phyloP scores from a whole-genome alignment of 2,888 invertebrate genomes.

The Eilema sororculum region DNA sequence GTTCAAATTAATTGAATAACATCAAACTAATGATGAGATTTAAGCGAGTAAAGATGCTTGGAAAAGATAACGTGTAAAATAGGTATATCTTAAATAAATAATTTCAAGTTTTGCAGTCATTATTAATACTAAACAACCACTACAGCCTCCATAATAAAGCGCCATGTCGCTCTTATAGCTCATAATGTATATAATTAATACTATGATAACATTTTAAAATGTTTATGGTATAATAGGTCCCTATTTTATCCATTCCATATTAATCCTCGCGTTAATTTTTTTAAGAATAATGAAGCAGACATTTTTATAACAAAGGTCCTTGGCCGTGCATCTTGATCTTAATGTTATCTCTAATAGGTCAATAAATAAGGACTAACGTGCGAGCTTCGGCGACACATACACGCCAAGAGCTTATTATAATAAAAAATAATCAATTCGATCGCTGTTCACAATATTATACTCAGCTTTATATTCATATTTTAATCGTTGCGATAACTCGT shows the following conservation, averaged over 20 bases:
- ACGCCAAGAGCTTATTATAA: slow-evolving; percentile 81
- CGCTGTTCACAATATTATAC: slow-evolving; percentile 74
- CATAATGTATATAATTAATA: slow-evolving; percentile 22
- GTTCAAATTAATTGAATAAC: slow-evolving; percentile 2
- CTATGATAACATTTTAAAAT: slow-evolving; percentile 28
- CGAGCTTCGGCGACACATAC: slow-evolving; percentile 85
- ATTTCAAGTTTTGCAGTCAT: slow-evolving; percentile 21
- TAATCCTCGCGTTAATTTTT: slow-evolving; percentile 74
- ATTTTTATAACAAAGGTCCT: slow-evolving; percentile 88
- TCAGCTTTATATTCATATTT: slow-evolving; percentile 77
- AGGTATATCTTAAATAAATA: slow-evolving; percentile 3
- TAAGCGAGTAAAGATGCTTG: neutral
- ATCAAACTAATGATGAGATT: neutral
- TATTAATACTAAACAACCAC: slow-evolving; percentile 13
- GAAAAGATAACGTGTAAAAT: slow-evolving; percentile 2
- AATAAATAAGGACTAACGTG: slow-evolving; percentile 86
- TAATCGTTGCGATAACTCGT: slow-evolving; percentile 55
- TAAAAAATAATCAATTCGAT: slow-evolving; percentile 78
- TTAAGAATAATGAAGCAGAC: slow-evolving; percentile 86
- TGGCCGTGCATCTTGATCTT: slow-evolving; percentile 87
- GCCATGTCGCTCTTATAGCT: slow-evolving; percentile 11
- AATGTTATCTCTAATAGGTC: slow-evolving; percentile 87
- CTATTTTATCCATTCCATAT: slow-evolving; percentile 63
- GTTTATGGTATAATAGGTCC: slow-evolving; percentile 38
- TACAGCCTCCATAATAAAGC: slow-evolving; percentile 15